Conservation (phyloP, 2,113 vertebrate species). For the Otocyon megalotis region DNA sequence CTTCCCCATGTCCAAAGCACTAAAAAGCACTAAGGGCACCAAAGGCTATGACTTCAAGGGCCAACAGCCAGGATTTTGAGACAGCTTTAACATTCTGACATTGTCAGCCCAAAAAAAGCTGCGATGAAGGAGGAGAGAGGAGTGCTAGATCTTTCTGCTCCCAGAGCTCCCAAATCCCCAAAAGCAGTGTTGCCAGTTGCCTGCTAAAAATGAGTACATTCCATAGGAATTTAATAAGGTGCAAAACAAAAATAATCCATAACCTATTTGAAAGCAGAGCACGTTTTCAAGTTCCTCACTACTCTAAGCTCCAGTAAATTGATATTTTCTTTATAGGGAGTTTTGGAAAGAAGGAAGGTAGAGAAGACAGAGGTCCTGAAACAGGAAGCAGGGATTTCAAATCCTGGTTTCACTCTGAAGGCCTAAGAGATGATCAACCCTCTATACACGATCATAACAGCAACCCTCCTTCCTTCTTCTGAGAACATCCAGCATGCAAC, state of each 20-base stretch:
- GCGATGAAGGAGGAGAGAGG: neutral
- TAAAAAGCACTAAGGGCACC: neutral
- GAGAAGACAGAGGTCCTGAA: neutral
- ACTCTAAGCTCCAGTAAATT: neutral
- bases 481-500: neutral
- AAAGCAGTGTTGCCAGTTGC: neutral
- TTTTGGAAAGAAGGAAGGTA: constrained; percentile 7
- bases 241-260: constrained; percentile 63
- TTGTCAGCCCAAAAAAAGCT: neutral
- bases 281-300: neutral
- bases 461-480: neutral
- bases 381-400: neutral
- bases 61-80: neutral
- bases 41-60: neutral
- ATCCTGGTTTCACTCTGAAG: constrained; percentile 25
- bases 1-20: neutral
- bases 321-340: neutral
- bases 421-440: neutral
- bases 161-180: neutral
- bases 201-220: constrained; percentile 45
- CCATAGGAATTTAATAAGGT: constrained; percentile 60
- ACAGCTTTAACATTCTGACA: neutral
- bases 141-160: neutral
- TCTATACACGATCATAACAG: neutral
- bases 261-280: constrained; percentile 50